Conservation (phyloP, 2,888 invertebrate species). For the Hirtodrosophila alboralis region DNA sequence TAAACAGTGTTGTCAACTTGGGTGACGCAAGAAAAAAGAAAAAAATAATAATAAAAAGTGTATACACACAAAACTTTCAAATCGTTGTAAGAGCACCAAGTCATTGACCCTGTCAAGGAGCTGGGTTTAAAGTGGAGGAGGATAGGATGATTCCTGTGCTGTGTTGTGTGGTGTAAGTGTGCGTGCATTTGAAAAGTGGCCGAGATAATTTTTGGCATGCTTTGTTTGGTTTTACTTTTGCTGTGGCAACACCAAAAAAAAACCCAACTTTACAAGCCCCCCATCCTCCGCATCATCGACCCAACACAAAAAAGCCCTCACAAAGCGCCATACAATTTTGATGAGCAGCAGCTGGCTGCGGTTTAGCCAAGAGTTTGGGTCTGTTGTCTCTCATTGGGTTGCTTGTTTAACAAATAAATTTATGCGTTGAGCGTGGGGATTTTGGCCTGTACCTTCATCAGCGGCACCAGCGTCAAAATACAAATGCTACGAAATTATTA, state of each 20-base stretch:
- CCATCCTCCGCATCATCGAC: too few relatives aligned
- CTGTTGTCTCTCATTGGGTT: constrained; percentile 18
- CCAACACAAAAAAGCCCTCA: neutral
- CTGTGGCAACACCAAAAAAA: constrained; percentile 32
- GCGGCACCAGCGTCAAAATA: constrained; percentile 34
- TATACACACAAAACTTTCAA: constrained; percentile 58
- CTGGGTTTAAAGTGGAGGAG: constrained; percentile 13
- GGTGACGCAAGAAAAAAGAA: constrained; percentile 18
- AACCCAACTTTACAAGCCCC: constrained; percentile 4
- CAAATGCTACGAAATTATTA: constrained; percentile 66
- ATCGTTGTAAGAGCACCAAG: constrained; percentile 40
- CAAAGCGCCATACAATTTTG: constrained; percentile 59
- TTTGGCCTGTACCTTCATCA: constrained; percentile 37
- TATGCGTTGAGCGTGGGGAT: constrained; percentile 42
- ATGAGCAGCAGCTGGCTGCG: constrained; percentile 69
- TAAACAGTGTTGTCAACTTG: constrained; percentile 72
- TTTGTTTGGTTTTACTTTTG: constrained; percentile 71
- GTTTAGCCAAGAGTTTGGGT: constrained; percentile 36
- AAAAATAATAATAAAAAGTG: too few relatives aligned
- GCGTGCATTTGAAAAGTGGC: constrained; percentile 76
- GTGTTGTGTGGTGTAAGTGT: constrained; percentile 43
- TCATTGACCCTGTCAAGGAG: constrained; percentile 63
- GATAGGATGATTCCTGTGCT: constrained; percentile 12
- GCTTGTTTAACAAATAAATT: constrained; percentile 63
- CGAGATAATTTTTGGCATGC: constrained; percentile 75